Evolutionary conservation across 1,140 invertebrate genomes (phyloP), one percentile per base, ranked within the genome.

Genomic region (Eufriesea mexicana): DNA sequence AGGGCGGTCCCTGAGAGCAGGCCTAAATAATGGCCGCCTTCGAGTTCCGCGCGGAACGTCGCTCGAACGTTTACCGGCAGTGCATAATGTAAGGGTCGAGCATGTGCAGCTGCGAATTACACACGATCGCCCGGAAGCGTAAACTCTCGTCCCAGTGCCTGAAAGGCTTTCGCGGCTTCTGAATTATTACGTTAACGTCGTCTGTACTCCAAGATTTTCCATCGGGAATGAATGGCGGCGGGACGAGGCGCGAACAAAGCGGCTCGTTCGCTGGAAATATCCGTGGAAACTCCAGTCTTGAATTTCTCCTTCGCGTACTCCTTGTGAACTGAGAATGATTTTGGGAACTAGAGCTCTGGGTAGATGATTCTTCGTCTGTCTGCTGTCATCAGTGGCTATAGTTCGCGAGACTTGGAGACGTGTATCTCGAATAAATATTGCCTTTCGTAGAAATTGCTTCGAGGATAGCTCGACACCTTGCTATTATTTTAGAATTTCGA

Each of bases 221-320:
- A 6, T 55, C 6, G 49, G 28, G 51, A 20, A n/a, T 72, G 70
- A 72, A 72, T 54, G 49, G 25, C 68, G 68, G 67, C 9, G n/a
- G 47, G 18, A 35, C 64, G 25, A 55, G 35, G 49, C 25, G 51
- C 70, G 70, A 72, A 72, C 70, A 72, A 72, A 72, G 70, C 70
- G 20, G 51, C 51, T 55, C 20, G 25, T 18, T 68, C 51, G 20
- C 18, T 71, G 20, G 10, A 23, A 54, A 55, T 35, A 20, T 70
- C 25, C 16, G 25, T 5, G 70, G 70, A 55, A 72, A 72, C 70
- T 72, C 23, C 25, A 7, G 61, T 66, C n/a, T 54, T 28, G 70
- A 55, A 35, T 72, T 72, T 72, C 70, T 55, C 23, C 51, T 42
- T 71, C 55, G 55, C 70, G 49, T n/a, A 6, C 28, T 20, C 0